Evolutionary conservation across 1,140 invertebrate genomes (phyloP).

Genomic region (Hydropsyche tenuis): DNA sequence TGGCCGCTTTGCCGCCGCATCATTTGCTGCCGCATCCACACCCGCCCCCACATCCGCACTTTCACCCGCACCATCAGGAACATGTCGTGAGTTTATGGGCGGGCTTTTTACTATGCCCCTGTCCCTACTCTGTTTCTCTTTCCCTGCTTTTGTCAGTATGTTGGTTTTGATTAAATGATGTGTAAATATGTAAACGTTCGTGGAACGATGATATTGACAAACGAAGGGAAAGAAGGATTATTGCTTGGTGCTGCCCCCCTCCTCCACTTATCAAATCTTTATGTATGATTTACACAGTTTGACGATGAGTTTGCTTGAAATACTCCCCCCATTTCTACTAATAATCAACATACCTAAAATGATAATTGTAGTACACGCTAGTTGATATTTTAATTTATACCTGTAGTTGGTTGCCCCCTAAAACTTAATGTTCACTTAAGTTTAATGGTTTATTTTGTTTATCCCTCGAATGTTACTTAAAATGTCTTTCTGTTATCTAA

Average conservation of each 20-base stretch:
- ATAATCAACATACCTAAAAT: constrained; percentile 9
- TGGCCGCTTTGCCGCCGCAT: constrained; percentile 78
- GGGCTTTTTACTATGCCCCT: constrained; percentile 31
- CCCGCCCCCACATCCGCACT: constrained; percentile 53
- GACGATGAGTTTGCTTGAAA: constrained; percentile 28
- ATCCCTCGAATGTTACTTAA: no score
- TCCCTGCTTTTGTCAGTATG: constrained; percentile 32
- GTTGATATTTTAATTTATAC: no score
- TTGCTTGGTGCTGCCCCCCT: constrained; percentile 64
- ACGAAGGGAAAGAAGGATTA: constrained; percentile 38
- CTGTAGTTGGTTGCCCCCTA: no score
- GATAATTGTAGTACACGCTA: background rate
- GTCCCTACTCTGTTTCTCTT: constrained; percentile 22
- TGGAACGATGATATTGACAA: constrained; percentile 26
- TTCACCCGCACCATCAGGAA: constrained; percentile 45
- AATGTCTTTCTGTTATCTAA: no score
- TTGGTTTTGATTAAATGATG: background rate
- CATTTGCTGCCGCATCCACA: constrained; percentile 65
- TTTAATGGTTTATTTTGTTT: no score
- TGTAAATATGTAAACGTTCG: background rate
- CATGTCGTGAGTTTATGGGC: constrained; percentile 44
- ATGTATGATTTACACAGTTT: constrained; percentile 31
- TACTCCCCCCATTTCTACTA: constrained; percentile 31
- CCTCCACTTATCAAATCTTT: constrained; percentile 53
- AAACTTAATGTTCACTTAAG: no score